Evolutionary conservation across 2,888 invertebrate species (phyloP).

Genomic region (Drosophila meridiana): DNA sequence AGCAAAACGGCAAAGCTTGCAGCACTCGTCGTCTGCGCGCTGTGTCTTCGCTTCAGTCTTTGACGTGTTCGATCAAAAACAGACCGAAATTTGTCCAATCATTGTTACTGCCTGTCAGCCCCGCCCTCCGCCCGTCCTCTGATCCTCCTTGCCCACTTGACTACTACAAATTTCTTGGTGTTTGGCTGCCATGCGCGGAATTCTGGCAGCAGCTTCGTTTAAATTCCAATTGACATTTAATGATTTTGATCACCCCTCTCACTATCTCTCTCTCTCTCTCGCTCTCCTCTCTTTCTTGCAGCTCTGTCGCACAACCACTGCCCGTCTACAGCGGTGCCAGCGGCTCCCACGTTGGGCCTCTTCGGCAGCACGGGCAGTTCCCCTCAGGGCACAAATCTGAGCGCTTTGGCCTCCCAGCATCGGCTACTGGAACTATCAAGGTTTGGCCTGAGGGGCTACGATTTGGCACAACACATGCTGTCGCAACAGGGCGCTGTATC

Average conservation of each 20-base stretch:
- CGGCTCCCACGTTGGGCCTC: slow-evolving; percentile 83
- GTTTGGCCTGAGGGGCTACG: slow-evolving; percentile 93
- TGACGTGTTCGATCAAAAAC: slow-evolving; percentile 75
- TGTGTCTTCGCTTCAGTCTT: slow-evolving; percentile 22
- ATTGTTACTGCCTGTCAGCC: slow-evolving; percentile 19
- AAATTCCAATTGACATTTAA: slow-evolving; percentile 83
- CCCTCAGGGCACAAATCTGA: slow-evolving; percentile 85
- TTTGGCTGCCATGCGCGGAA: slow-evolving; percentile 79
- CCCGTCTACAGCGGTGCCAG: slow-evolving; percentile 46
- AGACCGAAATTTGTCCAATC: slow-evolving; percentile 77
- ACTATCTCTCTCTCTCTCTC: slow-evolving; percentile 4
- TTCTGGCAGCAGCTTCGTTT: slow-evolving; percentile 83
- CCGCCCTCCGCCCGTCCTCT: not conserved
- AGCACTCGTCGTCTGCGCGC: slow-evolving; percentile 4
- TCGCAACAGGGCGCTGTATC: slow-evolving; percentile 96
- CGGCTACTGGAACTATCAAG: slow-evolving; percentile 92
- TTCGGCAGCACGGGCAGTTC: slow-evolving; percentile 57
- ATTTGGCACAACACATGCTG: slow-evolving; percentile 95
- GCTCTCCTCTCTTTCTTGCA: slow-evolving; percentile 31
- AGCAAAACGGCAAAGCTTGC: slow-evolving; percentile 31
- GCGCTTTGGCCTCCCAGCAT: slow-evolving; percentile 91
- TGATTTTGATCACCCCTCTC: slow-evolving; percentile 58
- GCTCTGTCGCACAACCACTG: slow-evolving; percentile 67
- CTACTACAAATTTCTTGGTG: slow-evolving; percentile 79
- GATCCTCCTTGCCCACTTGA: slow-evolving; percentile 13